Conservation (phyloP, 2,888 invertebrate genomes). For the Agonopterix subpropinquella region DNA sequence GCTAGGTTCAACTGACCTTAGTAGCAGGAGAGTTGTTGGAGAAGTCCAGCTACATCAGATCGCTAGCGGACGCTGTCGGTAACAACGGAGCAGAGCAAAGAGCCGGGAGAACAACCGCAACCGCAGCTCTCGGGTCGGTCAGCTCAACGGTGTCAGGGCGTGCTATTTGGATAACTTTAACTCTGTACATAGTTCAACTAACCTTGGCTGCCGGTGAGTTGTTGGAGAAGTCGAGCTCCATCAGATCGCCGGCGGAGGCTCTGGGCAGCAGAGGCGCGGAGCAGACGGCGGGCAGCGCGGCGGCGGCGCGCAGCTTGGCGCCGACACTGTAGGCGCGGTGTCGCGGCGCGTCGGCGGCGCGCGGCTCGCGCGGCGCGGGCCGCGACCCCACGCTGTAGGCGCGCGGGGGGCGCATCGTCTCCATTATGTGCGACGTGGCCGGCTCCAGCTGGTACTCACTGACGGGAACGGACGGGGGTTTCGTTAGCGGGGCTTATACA, state of each 20-base stretch:
- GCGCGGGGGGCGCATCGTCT: conserved; percentile 78
- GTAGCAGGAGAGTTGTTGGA: conserved; percentile 42
- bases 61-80: conserved; percentile 76
- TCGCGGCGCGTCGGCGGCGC: conserved; percentile 40
- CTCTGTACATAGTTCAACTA: too few relatives aligned
- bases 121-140: too few relatives aligned
- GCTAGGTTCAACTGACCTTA: conserved; percentile 21
- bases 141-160: too few relatives aligned
- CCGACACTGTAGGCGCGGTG: conserved; percentile 88
- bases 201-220: conserved; percentile 45
- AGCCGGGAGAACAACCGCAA: too few relatives aligned
- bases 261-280: conserved; percentile 61
- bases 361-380: conserved; percentile 67
- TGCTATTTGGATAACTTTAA: conserved; percentile 75
- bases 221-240: conserved; percentile 80
- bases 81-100: conserved; percentile 59
- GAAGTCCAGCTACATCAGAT: conserved; percentile 86
- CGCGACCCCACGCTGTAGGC: conserved; percentile 92
- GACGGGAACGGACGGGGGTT: not conserved
- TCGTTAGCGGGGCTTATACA: not conserved
- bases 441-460: conserved; percentile 89
- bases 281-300: conserved; percentile 25
- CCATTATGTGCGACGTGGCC: conserved; percentile 83
- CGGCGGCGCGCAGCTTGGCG: conserved; percentile 22
- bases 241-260: conserved; percentile 82